A percentile compares a stretch with the other conserved stretches of the same genome.
Conservation (phyloP, 2,888 invertebrate species). For the Microchrysa polita region DNA sequence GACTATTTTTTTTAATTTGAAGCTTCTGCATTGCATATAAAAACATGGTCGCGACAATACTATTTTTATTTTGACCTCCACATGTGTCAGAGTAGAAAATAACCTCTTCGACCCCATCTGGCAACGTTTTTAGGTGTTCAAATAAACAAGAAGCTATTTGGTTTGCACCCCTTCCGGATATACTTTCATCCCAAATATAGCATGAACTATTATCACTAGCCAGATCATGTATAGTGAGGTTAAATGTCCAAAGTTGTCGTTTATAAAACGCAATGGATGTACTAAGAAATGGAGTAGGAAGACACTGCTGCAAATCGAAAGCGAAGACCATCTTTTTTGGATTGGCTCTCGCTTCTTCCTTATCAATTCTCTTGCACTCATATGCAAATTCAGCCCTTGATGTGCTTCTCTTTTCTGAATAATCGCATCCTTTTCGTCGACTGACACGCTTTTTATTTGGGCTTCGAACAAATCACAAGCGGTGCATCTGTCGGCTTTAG, state of each 20-base stretch:
- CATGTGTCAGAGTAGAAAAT: slow-evolving; percentile 38
- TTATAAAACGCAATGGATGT: slow-evolving; percentile 50
- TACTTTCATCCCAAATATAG: slow-evolving; percentile 51
- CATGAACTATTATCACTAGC: slow-evolving; percentile 46
- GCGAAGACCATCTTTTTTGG: no score
- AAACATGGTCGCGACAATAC: slow-evolving; percentile 50
- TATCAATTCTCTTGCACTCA: no score
- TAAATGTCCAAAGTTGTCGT: slow-evolving; percentile 49
- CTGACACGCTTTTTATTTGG: no score
- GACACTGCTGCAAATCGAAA: slow-evolving; percentile 49
- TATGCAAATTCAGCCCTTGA: no score
- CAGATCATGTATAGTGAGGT: slow-evolving; percentile 50
- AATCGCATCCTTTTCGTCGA: no score
- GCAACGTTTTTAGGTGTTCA: slow-evolving; percentile 42
- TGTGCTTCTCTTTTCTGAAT: no score
- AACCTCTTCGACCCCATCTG: slow-evolving; percentile 38
- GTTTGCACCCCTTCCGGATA: slow-evolving; percentile 49
- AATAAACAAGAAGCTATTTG: slow-evolving; percentile 48
- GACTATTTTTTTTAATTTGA: no score
- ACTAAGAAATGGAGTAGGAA: slow-evolving; percentile 48
- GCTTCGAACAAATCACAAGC: no score
- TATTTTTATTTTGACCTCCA: slow-evolving; percentile 51
- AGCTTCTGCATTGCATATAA: slow-evolving; percentile 44
- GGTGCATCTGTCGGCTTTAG: no score
- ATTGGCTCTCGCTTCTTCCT: no score